A percentile compares a stretch with the other conserved stretches of the same genome.
Conservation (phyloP, 37 sponge, comb jelly and placozoan genomes). For the Mnemiopsis leidyi region DNA sequence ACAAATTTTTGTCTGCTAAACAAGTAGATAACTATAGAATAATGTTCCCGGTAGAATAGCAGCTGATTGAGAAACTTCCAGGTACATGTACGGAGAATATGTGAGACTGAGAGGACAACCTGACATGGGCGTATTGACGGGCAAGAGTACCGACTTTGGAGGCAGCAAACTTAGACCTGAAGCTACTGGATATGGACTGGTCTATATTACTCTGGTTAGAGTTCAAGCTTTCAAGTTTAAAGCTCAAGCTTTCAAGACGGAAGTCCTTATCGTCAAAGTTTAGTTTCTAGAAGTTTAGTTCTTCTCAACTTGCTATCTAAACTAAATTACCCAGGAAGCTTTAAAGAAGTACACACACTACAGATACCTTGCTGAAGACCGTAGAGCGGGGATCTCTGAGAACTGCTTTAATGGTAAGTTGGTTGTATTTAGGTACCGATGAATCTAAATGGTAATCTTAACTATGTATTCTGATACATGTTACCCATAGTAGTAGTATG, state of each 20-base stretch:
- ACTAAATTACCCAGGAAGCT: slow-evolving; percentile 23
- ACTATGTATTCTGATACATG: too few species aligned
- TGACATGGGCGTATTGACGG: slow-evolving; percentile 44
- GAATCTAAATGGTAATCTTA: too few species aligned
- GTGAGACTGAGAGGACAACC: slow-evolving; percentile 47
- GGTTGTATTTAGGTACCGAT: too few species aligned
- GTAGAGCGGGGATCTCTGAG: neutral
- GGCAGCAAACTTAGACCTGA: slow-evolving; percentile 56
- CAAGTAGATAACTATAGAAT: too few species aligned
- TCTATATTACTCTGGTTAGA: slow-evolving; percentile 27
- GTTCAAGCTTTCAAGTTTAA: neutral
- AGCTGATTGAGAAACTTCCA: neutral
- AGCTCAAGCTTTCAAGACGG: too few species aligned
- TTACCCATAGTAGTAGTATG: too few species aligned
- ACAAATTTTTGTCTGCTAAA: too few species aligned
- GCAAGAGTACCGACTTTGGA: slow-evolving; percentile 53
- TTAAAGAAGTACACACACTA: slow-evolving; percentile 53
- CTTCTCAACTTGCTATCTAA: too few species aligned
- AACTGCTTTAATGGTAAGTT: slow-evolving; percentile 25
- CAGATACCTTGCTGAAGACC: neutral
- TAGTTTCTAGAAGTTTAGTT: too few species aligned
- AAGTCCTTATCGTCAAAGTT: too few species aligned
- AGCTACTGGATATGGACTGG: slow-evolving; percentile 48
- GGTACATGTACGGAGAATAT: slow-evolving; percentile 52
- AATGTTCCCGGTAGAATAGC: neutral